Evolutionary conservation across 2,888 invertebrate species (phyloP).

Genomic region (Brachycybe producta): DNA sequence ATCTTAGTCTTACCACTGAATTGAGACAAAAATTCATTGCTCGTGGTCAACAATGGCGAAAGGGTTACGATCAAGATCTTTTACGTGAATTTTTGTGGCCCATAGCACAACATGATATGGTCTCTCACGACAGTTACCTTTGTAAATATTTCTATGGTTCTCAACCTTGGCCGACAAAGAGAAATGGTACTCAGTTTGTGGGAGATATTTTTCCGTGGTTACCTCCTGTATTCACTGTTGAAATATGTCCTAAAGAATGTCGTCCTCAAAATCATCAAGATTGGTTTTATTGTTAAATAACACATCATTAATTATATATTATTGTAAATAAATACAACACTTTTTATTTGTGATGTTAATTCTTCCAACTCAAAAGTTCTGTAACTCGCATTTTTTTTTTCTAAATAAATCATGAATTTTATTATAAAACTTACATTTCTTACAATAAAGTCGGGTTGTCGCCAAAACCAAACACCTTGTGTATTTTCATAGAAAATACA

Average conservation of each 20-base stretch:
- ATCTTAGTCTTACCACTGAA: not conserved
- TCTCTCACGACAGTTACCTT: conserved; percentile 4
- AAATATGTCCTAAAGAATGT: not conserved
- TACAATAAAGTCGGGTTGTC: no score
- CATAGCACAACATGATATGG: not conserved
- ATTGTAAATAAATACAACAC: no score
- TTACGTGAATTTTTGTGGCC: not conserved
- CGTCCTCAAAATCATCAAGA: conserved; percentile 1
- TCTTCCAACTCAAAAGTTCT: no score
- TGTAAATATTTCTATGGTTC: not conserved
- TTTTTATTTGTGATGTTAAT: no score
- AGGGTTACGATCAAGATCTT: not conserved
- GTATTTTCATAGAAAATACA: no score
- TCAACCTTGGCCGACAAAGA: not conserved
- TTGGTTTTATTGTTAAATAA: conserved; percentile 6
- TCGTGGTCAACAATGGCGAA: not conserved
- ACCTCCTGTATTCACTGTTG: not conserved
- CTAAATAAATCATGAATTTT: no score
- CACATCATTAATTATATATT: not conserved
- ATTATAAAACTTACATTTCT: no score
- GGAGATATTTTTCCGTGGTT: not conserved
- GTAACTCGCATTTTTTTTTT: no score
- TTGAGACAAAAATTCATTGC: not conserved
- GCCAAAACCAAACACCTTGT: no score
- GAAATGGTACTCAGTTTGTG: not conserved